These are phyloP conservation scores for Elysia crispata DNA, from an alignment of 2,888 invertebrate species.

Conservation along the genomic window DNA sequence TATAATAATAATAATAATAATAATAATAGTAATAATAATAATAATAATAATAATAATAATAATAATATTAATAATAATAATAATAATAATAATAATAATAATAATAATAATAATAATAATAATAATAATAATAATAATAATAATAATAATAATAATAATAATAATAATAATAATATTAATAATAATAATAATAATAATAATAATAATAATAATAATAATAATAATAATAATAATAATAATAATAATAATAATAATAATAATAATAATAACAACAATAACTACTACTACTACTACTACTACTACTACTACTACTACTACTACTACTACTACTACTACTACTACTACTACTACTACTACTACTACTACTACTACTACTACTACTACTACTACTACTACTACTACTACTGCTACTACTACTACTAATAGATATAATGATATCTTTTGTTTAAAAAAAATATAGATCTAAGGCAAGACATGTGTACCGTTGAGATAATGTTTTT, in stretches of 20 bases:
- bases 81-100: background rate
- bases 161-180: background rate
- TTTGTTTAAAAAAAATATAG: too few species aligned
- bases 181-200: slow-evolving; percentile 7
- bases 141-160: background rate
- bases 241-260: background rate
- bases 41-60: slow-evolving; percentile 4
- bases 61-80: slow-evolving; percentile 1
- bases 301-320: slow-evolving; percentile 35
- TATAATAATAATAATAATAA: slow-evolving; percentile 1
- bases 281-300: slow-evolving; percentile 34
- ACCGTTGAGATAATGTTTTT: too few species aligned
- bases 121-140: background rate
- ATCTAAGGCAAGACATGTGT: too few species aligned
- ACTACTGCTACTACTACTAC: slow-evolving; percentile 18
- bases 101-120: background rate
- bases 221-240: background rate
- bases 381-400: slow-evolving; percentile 29
- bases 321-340: slow-evolving; percentile 33
- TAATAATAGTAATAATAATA: slow-evolving; percentile 9
- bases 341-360: slow-evolving; percentile 37
- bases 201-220: too few species aligned
- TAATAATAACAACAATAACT: background rate
- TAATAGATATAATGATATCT: too few species aligned
- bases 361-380: slow-evolving; percentile 24